Base-by-base conservation (phyloP, 2,113 vertebrate genomes). In the Hymenochirus boettgeri region DNA sequence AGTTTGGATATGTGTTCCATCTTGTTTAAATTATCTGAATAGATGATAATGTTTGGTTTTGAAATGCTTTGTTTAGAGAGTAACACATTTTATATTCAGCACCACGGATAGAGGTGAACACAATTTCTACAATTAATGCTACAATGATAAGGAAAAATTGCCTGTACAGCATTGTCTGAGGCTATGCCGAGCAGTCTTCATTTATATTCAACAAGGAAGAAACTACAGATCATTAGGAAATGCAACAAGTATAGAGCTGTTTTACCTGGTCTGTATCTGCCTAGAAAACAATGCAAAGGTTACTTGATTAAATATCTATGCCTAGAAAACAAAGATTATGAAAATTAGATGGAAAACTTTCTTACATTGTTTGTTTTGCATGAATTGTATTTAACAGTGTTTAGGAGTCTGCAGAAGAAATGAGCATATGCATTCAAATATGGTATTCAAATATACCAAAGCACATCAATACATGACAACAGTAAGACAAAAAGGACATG, bases 341-440 rank as follows among this genome's bases (percentile, higher is more conserved):
- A 6, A 67, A 67, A 67, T 67, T 19, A 60, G 35, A 53, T 59
- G 64, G 4, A 66, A 66, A 66, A 51, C 45, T 23, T 27, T 7
- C 31, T 37, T 26, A 23, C 18, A 23, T 23, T 53, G 23, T n/a
- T n/a, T n/a, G n/a, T n/a, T n/a, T n/a, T n/a, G n/a, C n/a, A n/a
- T n/a, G n/a, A n/a, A n/a, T n/a, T n/a, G n/a, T n/a, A n/a, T n/a
- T n/a, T n/a, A n/a, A n/a, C n/a, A n/a, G n/a, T n/a, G n/a, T n/a
- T n/a, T n/a, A n/a, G n/a, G n/a, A n/a, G n/a, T n/a, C n/a, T n/a
- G n/a, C n/a, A n/a, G n/a, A n/a, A n/a, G n/a, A n/a, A n/a, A n/a
- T n/a, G n/a, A n/a, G n/a, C n/a, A n/a, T n/a, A n/a, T n/a, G n/a
- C n/a, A n/a, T n/a, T n/a, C n/a, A n/a, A n/a, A n/a, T n/a, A n/a